These are phyloP conservation scores for Homalodisca vitripennis DNA, from an alignment of 1,140 invertebrate species.

Conservation along the genomic window DNA sequence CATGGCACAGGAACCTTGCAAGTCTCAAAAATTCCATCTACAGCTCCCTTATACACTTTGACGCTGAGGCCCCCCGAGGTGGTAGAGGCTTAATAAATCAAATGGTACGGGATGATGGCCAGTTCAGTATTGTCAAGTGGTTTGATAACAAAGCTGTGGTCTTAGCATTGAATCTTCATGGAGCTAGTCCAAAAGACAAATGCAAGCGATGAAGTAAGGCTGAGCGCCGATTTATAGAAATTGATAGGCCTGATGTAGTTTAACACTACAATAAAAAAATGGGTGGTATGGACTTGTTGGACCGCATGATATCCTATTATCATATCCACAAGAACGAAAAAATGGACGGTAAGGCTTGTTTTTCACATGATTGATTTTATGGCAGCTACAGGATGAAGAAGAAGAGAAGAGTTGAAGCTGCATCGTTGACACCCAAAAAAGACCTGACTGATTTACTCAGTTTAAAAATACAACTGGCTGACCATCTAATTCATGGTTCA, in stretches of 20 bases:
- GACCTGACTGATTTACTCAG: not conserved
- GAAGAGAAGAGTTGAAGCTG: slow-evolving; percentile 25
- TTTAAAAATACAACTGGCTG: not conserved
- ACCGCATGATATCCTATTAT: slow-evolving; percentile 33
- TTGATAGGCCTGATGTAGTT: not conserved
- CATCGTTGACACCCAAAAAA: slow-evolving; percentile 2
- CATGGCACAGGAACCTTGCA: slow-evolving; percentile 30
- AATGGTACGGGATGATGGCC: slow-evolving; percentile 28
- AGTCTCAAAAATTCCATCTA: slow-evolving; percentile 16
- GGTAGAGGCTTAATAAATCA: not conserved
- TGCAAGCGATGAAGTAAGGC: no score
- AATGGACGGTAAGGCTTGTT: slow-evolving; percentile 34
- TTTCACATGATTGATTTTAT: slow-evolving; percentile 34
- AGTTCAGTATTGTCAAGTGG: slow-evolving; percentile 28
- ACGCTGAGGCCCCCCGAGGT: not conserved
- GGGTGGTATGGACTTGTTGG: slow-evolving; percentile 34
- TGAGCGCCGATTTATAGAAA: slow-evolving; percentile 2
- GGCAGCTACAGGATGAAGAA: slow-evolving; percentile 28
- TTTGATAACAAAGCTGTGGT: slow-evolving; percentile 31
- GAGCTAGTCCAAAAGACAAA: no score
- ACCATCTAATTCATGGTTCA: not conserved
- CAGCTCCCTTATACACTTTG: not conserved
- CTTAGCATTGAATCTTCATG: slow-evolving; percentile 17
- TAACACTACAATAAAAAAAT: slow-evolving; percentile 34
- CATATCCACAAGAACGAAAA: slow-evolving; percentile 32